phyloP scores from a whole-genome alignment of 2,113 vertebrate genomes.

The Brienomyrus brachyistius region DNA sequence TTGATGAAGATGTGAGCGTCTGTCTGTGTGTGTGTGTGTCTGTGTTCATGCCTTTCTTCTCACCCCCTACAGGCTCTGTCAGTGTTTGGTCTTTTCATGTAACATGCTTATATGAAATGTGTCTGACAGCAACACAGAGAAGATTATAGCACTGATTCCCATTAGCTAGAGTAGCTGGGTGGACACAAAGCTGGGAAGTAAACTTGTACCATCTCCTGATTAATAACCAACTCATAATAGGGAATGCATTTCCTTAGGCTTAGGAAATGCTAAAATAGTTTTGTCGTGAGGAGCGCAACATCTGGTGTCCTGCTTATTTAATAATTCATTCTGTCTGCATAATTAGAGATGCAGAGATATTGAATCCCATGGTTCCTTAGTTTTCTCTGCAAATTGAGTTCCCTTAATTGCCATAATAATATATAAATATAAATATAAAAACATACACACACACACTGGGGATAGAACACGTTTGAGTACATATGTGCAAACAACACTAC shows the following conservation, averaged over 20 bases:
- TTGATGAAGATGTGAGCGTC: not conserved
- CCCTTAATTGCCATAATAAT: not conserved
- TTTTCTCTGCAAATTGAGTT: constrained; percentile 29
- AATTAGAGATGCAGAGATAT: constrained; percentile 40
- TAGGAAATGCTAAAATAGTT: constrained; percentile 30
- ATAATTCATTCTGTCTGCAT: constrained; percentile 53
- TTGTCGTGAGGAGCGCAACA: constrained; percentile 48
- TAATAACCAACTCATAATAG: constrained; percentile 28
- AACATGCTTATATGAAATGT: constrained; percentile 4
- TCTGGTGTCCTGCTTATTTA: constrained; percentile 52
- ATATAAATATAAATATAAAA: constrained; percentile 31
- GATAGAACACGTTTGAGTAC: constrained; percentile 33
- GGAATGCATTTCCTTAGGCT: constrained; percentile 26
- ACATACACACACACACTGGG: constrained; percentile 6
- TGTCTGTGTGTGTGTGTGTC: not conserved
- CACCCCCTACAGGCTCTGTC: not conserved
- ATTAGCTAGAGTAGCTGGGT: not conserved
- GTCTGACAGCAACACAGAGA: too few relatives aligned
- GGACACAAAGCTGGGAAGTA: not conserved
- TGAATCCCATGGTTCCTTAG: constrained; percentile 32
- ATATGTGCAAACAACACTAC: constrained; percentile 36
- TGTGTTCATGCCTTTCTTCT: not conserved
- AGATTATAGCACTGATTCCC: not conserved
- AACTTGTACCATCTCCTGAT: constrained; percentile 1
- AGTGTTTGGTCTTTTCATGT: not conserved